Evolutionary conservation across 2,888 invertebrate genomes (phyloP).

Genomic region (Sturmia bella): DNA sequence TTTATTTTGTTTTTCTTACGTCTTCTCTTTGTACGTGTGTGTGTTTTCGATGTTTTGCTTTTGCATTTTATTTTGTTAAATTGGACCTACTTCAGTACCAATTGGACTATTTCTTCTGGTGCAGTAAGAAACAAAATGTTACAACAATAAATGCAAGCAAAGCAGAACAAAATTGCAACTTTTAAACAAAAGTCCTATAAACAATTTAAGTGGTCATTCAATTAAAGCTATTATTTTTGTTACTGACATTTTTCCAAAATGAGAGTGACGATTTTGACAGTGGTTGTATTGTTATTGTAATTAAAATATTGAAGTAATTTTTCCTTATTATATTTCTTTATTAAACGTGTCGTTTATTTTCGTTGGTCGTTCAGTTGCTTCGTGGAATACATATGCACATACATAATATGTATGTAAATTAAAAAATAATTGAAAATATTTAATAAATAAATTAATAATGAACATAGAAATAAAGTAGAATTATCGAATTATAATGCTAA

Average conservation of each 20-base stretch:
- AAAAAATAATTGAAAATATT: conserved; percentile 3
- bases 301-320: conserved; percentile 45
- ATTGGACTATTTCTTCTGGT: conserved; percentile 55
- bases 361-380: conserved; percentile 51
- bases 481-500: too few species aligned
- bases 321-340: conserved; percentile 2
- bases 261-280: not conserved
- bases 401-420: not conserved
- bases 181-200: not conserved
- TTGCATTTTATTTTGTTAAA: conserved; percentile 49
- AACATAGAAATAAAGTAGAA: too few species aligned
- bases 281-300: conserved; percentile 36
- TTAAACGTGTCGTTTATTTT: conserved; percentile 39
- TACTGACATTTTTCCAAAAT: too few species aligned
- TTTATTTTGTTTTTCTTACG: conserved; percentile 32
- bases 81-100: conserved; percentile 50
- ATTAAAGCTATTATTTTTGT: not conserved
- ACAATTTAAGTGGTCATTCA: not conserved
- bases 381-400: conserved; percentile 3
- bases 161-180: not conserved
- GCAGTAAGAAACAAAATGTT: conserved; percentile 36
- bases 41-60: conserved; percentile 54
- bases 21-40: conserved; percentile 13
- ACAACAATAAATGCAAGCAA: not conserved
- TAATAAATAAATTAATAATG: conserved; percentile 1